phyloP scores from a whole-genome alignment of 2,113 vertebrate species.

The Bombycilla garrulus region DNA sequence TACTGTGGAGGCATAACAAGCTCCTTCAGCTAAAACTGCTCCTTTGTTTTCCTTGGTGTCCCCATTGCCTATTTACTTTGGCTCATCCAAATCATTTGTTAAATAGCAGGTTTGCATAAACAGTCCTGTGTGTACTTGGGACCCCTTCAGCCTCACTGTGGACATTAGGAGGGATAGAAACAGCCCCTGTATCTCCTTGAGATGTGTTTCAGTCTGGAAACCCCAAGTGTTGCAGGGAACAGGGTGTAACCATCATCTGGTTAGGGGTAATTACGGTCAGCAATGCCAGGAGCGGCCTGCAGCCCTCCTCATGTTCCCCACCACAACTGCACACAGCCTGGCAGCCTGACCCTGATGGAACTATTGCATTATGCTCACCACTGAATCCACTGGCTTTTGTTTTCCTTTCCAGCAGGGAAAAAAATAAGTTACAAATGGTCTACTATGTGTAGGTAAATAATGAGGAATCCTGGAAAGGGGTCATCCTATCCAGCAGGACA shows the following conservation, averaged over 20 bases:
- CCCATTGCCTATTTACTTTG: constrained; percentile 33
- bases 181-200: neutral
- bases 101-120: constrained; percentile 20
- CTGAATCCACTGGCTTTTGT: neutral
- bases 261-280: constrained; percentile 44
- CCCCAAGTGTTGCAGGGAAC: neutral
- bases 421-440: neutral
- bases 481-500: neutral
- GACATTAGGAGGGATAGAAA: neutral
- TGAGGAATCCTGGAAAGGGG: neutral
- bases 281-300: constrained; percentile 26
- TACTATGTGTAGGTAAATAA: neutral
- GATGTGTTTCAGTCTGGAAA: neutral
- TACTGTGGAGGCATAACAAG: neutral
- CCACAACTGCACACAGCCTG: neutral
- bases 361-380: neutral
- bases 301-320: constrained; percentile 15
- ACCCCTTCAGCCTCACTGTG: neutral
- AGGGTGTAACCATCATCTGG: constrained; percentile 42
- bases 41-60: neutral
- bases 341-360: neutral
- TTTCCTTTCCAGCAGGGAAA: neutral
- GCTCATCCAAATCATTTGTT: constrained; percentile 44
- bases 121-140: neutral
- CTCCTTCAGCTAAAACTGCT: neutral